Percentiles rank a stretch among this genome's conserved stretches.
phyloP scores from a whole-genome alignment of 2,113 vertebrate genomes.

The Prolemur simus region DNA sequence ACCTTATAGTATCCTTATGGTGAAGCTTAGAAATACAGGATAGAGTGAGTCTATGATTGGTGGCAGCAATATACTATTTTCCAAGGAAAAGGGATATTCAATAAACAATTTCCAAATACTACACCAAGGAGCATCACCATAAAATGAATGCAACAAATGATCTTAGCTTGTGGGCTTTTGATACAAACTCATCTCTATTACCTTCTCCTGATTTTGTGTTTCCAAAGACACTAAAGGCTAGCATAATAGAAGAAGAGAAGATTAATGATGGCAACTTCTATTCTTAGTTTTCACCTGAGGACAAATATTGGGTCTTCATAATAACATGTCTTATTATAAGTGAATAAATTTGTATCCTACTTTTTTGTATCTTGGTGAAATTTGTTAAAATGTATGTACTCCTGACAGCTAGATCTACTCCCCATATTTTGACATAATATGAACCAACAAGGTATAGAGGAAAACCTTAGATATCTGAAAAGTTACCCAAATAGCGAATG shows the following conservation, averaged over 20 bases:
- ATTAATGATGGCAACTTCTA: not conserved
- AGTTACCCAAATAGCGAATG: not conserved
- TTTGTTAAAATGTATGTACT: not conserved
- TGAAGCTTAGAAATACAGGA: not conserved
- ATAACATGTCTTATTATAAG: not conserved
- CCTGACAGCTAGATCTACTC: not conserved
- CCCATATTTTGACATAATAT: not conserved
- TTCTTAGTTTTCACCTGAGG: not conserved
- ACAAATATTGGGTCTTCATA: not conserved
- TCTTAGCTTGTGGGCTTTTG: accelerated
- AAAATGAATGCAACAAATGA: not conserved
- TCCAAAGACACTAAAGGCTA: not conserved
- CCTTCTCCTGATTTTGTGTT: not conserved
- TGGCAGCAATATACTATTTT: not conserved
- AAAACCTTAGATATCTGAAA: not conserved
- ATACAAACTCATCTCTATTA: not conserved
- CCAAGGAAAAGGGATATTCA: not conserved
- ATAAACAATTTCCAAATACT: not conserved
- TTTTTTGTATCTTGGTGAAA: not conserved
- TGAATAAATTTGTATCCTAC: not conserved
- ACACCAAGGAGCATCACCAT: not conserved
- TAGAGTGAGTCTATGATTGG: not conserved
- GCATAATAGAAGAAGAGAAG: not conserved
- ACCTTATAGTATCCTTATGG: not conserved
- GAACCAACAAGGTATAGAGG: not conserved